These are phyloP conservation scores for Polymixis lichenea DNA, from an alignment of 2,888 invertebrate genomes.

Conservation along the genomic window DNA sequence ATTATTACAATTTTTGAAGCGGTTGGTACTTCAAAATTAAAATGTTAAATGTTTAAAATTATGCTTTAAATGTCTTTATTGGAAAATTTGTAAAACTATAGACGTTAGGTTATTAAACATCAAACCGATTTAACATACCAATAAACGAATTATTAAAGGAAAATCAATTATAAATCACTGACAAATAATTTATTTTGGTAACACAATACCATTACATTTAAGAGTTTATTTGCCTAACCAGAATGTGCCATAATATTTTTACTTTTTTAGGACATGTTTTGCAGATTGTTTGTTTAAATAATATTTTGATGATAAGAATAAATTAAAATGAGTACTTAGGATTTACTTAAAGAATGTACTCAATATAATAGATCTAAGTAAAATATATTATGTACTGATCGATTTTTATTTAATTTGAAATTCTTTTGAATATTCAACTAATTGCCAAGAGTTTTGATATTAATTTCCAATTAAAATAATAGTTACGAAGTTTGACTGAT, in stretches of 20 bases:
- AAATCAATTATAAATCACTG: background rate
- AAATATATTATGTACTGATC: background rate
- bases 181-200: constrained; percentile 14
- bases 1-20: background rate
- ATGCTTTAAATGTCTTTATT: constrained; percentile 16
- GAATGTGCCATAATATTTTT: background rate
- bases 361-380: background rate
- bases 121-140: background rate
- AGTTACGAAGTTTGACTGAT: constrained; percentile 16
- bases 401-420: background rate
- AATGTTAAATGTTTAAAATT: background rate
- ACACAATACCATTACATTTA: background rate
- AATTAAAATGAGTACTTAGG: constrained; percentile 1
- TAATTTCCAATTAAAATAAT: background rate
- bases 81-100: background rate
- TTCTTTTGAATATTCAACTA: background rate
- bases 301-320: background rate
- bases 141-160: background rate
- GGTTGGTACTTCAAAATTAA: background rate
- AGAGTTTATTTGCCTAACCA: background rate
- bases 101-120: background rate
- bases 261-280: background rate
- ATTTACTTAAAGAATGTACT: background rate
- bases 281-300: background rate
- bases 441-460: background rate